Conservation (phyloP, 2,888 invertebrate species). For the Drosophila neutralis region DNA sequence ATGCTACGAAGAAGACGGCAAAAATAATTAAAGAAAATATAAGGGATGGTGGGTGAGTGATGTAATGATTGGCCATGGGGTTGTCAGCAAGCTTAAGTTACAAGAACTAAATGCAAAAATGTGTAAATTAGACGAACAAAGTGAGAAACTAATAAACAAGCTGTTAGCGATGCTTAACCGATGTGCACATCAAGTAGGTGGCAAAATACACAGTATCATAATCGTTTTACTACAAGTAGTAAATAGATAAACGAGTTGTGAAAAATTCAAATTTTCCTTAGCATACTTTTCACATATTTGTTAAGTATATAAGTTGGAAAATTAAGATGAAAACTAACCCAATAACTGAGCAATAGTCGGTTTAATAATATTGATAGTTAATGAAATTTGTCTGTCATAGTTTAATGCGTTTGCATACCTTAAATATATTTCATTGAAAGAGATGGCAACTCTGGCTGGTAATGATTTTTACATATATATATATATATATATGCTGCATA, state of each 20-base stretch:
- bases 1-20: conserved; percentile 26
- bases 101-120: conserved; percentile 5
- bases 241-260: not conserved
- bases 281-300: not conserved
- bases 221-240: not conserved
- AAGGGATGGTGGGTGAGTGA: conserved; percentile 37
- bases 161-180: not conserved
- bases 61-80: conserved; percentile 53
- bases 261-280: not conserved
- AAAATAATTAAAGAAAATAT: conserved; percentile 42
- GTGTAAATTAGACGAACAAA: not conserved
- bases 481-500: not conserved
- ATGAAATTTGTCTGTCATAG: not conserved
- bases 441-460: conserved; percentile 50
- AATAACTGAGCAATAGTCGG: no score
- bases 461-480: conserved; percentile 28
- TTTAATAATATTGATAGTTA: not conserved
- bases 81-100: conserved; percentile 48
- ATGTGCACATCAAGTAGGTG: not conserved
- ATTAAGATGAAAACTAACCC: no score
- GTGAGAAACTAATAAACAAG: not conserved
- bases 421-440: not conserved
- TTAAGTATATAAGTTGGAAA: no score
- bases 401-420: not conserved
- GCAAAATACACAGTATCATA: not conserved